A percentile compares a stretch with the other conserved stretches of the same genome.
Evolutionary conservation across 2,113 vertebrate species (phyloP).

Genomic region (Paraplagusia blochii): DNA sequence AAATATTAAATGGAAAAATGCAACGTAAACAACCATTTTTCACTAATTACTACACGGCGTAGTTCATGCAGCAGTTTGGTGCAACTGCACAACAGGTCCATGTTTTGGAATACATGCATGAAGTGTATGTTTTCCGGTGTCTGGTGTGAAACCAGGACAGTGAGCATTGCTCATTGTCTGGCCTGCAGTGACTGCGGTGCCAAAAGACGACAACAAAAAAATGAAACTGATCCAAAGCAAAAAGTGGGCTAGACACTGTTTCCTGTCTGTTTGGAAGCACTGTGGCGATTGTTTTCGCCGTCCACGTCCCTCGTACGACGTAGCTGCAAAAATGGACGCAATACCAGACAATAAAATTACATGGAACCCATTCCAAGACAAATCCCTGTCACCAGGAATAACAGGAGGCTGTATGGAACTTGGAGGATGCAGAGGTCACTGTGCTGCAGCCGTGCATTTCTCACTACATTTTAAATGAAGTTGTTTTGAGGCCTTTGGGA

Average conservation of each 20-base stretch:
- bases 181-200: constrained; percentile 7
- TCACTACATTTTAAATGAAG: constrained; percentile 27
- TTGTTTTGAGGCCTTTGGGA: constrained; percentile 12
- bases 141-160: constrained; percentile 6
- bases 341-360: constrained; percentile 75
- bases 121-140: background rate
- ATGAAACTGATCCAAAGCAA: constrained; percentile 13
- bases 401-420: constrained; percentile 37
- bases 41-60: no score
- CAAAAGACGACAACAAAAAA: constrained; percentile 25
- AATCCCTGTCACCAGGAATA: constrained; percentile 65
- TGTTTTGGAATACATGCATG: background rate
- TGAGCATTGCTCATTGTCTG: constrained; percentile 9
- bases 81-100: background rate
- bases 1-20: no score
- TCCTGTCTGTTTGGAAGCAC: constrained; percentile 19
- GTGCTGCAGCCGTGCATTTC: constrained; percentile 19
- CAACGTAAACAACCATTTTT: no score
- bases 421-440: constrained; percentile 51
- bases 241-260: constrained; percentile 28
- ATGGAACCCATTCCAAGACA: constrained; percentile 67
- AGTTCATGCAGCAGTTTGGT: no score
- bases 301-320: constrained; percentile 33
- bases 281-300: constrained; percentile 43
- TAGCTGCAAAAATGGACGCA: constrained; percentile 52